Base-by-base conservation (phyloP, 1,140 invertebrate species). In the Capitella teleta region DNA sequence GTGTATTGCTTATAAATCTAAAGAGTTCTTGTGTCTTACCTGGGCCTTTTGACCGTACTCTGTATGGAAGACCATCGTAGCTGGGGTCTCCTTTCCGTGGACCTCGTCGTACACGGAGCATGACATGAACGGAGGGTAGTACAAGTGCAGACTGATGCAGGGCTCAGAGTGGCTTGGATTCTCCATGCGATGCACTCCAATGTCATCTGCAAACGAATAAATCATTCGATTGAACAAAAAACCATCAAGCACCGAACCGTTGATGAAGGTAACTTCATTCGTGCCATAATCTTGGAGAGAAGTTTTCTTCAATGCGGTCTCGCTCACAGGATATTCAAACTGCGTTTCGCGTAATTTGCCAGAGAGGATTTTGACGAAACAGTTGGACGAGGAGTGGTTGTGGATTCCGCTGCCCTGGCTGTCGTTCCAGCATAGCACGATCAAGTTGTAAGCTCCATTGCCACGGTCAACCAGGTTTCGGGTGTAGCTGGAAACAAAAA, bases 371-470 rank as follows among this genome's bases (percentile, higher is more conserved):
- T 98, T 98, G 85, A 98, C 93, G 61, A 99, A 93, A 67, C 95
- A 99, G 64, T 98, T 92, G 0, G 92, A 82, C 61, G 96, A 80
- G 0, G 91, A 82, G 66, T 99, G 95, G 69, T 96, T 91, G 63
- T 99, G 95, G 56, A 99, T 95, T 14, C 85, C 81, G 0, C 90
- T 94, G 0, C 85, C 86, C 53, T 96, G 89, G 23, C 87, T 87
- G 66, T 94, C 87, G 28, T 87, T 86, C 95, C 95, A 99, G 70
- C 93, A 97, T 0, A 99, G 67, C 18, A 96, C 77, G 82, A 99
- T 93, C 54, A 99, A 75, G 72, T 99, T 98, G 70, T 95, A 99
- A 67, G 89, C 93, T 2, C 90, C 94, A 70, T 98, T 98, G 2
- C 68, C 68, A n/a, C 37, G 53, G 45, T 70, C 66, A 2, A 69